Conservation (phyloP, 2,888 invertebrate species). For the Drosophila subsilvestris region DNA sequence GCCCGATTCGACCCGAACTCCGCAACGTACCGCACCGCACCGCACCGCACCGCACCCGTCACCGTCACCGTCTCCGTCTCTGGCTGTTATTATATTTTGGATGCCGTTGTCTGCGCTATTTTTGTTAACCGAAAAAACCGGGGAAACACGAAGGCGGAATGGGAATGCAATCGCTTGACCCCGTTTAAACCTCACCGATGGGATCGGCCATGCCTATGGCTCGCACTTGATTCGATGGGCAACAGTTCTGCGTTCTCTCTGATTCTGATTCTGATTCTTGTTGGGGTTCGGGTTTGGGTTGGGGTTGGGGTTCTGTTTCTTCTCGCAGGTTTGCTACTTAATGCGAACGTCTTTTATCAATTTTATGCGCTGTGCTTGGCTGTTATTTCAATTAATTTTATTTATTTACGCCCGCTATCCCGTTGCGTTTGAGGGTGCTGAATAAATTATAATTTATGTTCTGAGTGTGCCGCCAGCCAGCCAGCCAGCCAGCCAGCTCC, state of each 20-base stretch:
- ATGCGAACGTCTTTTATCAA: slow-evolving; percentile 55
- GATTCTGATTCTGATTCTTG: no score
- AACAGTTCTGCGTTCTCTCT: slow-evolving; percentile 28
- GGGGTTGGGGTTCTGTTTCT: no score
- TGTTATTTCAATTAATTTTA: slow-evolving; percentile 68
- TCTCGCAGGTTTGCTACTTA: slow-evolving; percentile 27
- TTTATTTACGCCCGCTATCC: slow-evolving; percentile 58
- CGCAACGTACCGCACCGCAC: no score
- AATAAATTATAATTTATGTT: slow-evolving; percentile 50
- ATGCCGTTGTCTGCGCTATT: slow-evolving; percentile 67
- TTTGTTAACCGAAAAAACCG: slow-evolving; percentile 56
- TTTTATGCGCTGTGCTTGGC: slow-evolving; percentile 53
- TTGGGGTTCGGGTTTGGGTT: no score
- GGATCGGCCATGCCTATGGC: slow-evolving; percentile 7
- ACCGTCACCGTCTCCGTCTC: no score
- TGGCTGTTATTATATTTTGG: slow-evolving; percentile 61
- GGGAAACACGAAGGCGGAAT: not conserved
- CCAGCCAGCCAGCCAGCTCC: slow-evolving; percentile 15
- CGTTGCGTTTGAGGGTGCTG: slow-evolving; percentile 31
- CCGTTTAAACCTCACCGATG: slow-evolving; percentile 70
- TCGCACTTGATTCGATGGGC: not conserved
- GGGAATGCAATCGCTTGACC: slow-evolving; percentile 76
- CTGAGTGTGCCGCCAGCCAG: slow-evolving; percentile 16
- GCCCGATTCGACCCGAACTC: slow-evolving; percentile 13
- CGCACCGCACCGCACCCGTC: no score